Conservation (phyloP, 2,888 invertebrate genomes). For the Drosophila birchii region DNA sequence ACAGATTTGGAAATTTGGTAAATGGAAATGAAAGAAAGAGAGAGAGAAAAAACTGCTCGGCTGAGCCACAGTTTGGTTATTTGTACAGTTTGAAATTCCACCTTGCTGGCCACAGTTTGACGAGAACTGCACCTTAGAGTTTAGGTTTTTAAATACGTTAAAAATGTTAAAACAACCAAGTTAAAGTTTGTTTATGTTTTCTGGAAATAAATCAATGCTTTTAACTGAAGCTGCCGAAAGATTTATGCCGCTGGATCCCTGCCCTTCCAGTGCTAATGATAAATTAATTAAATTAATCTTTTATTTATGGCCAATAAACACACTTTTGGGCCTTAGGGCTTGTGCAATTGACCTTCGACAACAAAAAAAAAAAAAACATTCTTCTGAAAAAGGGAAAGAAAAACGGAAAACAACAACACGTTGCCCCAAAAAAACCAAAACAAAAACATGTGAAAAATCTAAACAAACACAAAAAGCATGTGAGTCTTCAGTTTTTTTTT, state of each 20-base stretch:
- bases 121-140: not conserved
- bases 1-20: conserved; percentile 33
- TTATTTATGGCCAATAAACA: conserved; percentile 36
- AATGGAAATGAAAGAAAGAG: not conserved
- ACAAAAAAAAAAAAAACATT: conserved; percentile 9
- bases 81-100: conserved; percentile 13
- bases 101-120: not conserved
- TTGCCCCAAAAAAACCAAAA: conserved; percentile 25
- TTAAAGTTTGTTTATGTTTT: not conserved
- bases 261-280: conserved; percentile 13
- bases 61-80: conserved; percentile 6
- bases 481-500: conserved; percentile 16
- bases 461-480: conserved; percentile 38
- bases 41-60: not conserved
- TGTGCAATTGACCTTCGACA: conserved; percentile 33
- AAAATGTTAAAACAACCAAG: not conserved
- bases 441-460: conserved; percentile 47
- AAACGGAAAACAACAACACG: conserved; percentile 24
- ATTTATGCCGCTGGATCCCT: conserved; percentile 1
- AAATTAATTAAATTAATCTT: conserved; percentile 30
- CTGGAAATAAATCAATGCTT: not conserved
- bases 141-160: not conserved
- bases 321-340: conserved; percentile 9
- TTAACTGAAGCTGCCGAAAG: conserved; percentile 3
- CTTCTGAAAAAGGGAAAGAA: conserved; percentile 4